phyloP scores from a whole-genome alignment of 2,888 invertebrate genomes.

The Cylloceria caligata region DNA sequence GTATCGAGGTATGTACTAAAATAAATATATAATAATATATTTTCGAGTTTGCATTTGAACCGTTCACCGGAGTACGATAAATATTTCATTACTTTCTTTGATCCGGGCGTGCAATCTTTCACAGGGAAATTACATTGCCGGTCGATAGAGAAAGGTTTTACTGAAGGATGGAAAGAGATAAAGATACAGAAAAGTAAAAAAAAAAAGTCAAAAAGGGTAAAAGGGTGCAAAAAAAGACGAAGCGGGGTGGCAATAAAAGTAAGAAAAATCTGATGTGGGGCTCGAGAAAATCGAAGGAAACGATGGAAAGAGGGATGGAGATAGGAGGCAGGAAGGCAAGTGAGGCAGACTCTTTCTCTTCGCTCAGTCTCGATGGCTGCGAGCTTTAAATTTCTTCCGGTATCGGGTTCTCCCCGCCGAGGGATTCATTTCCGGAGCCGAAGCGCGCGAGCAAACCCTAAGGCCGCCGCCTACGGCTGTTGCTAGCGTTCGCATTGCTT shows the following conservation, averaged over 20 bases:
- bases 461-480: conserved; percentile 27
- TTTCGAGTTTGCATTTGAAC: background rate
- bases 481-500: conserved; percentile 62
- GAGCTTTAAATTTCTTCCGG: conserved; percentile 70
- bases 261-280: conserved; percentile 36
- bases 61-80: conserved; percentile 31
- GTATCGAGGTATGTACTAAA: no score
- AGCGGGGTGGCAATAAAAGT: conserved; percentile 5
- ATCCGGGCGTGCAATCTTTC: conserved; percentile 30
- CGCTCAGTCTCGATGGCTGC: conserved; percentile 47
- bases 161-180: background rate
- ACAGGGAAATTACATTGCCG: conserved; percentile 43
- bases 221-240: background rate
- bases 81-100: conserved; percentile 60
- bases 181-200: background rate
- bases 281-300: conserved; percentile 62
- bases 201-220: conserved; percentile 1
- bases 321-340: conserved; percentile 38
- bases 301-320: conserved; percentile 35
- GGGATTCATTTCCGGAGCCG: conserved; percentile 70
- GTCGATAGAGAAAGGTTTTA: conserved; percentile 2
- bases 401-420: conserved; percentile 65
- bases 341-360: conserved; percentile 23
- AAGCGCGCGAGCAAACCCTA: conserved; percentile 14
- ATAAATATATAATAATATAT: background rate